Evolutionary conservation across 1,140 invertebrate genomes (phyloP), one percentile per base, ranked within the genome.

Genomic region (Zaprionus lachaisei): DNA sequence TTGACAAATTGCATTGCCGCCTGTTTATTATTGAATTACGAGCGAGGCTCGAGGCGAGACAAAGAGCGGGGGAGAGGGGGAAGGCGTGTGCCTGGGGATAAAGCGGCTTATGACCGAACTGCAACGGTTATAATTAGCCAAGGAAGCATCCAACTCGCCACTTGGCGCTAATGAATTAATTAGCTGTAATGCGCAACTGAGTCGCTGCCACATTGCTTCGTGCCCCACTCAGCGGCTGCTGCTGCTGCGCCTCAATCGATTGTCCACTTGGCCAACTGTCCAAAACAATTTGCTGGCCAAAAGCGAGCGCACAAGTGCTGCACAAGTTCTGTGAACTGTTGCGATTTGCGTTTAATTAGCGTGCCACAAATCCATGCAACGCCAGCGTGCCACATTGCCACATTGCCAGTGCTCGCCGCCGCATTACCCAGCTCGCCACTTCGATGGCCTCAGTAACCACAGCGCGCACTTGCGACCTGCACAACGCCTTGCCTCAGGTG

Each of bases 321-420:
- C 67, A 81, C 24, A 78, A 66, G 81, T 73, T 58, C 70, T 72
- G 75, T 75, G 65, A 77, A 74, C 81, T 61, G 66, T 63, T 65
- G 77, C 77, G 72, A 86, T 86, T 86, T 87, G 77, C 65, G 77
- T 80, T 83, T 86, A 87, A 86, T 87, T 87, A 87, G 83, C 79
- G 55, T 67, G 77, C 63, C 68, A 64, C 69, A 44, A 56, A 31
- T 14, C 41, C 61, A 37, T 12, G 26, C 54, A 49, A 5, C 31
- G 20, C 7, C 12, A 34, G 12, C 38, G 17, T 15, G 38, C 15
- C 57, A 49, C 67, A 31, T 55, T 24, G 58, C 41, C 38, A 57
- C 44, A 26, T 31, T 31, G 9, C 28, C 31, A 34, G 31, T 34
- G 17, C 26, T 17, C 7, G 20, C 17, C 6, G 26, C 26, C 26